Evolutionary conservation across 30 jellyfish, hydroid and myxozoan species (phyloP).

Genomic region (Haliclystus octoradiatus): DNA sequence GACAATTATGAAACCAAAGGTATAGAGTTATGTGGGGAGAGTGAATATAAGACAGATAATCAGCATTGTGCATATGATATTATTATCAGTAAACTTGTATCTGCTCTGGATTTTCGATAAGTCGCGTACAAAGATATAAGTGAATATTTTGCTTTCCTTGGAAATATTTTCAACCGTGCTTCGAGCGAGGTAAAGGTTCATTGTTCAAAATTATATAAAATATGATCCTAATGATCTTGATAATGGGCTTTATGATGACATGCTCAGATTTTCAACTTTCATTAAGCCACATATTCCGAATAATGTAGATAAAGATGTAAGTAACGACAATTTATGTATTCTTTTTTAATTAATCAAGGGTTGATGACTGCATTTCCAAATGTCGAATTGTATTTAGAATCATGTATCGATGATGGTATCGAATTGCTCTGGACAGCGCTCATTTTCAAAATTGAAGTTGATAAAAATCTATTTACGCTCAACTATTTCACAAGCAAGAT

Average conservation of each 20-base stretch:
- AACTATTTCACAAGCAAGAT: slow-evolving; percentile 20
- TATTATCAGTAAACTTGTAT: neutral
- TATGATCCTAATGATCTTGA: neutral
- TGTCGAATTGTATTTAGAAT: neutral
- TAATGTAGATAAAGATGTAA: neutral
- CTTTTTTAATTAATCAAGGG: neutral
- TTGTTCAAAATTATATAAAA: neutral
- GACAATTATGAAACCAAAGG: neutral
- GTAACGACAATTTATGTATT: neutral
- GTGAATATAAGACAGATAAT: neutral
- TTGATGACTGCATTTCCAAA: neutral
- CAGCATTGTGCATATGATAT: neutral
- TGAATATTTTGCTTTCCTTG: neutral
- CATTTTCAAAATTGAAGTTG: slow-evolving; percentile 21
- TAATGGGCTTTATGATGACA: neutral
- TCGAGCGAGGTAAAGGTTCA: neutral
- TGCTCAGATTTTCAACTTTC: neutral
- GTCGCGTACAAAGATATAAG: neutral
- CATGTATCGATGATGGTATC: slow-evolving; percentile 6
- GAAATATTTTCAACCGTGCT: neutral
- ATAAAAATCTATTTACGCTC: slow-evolving; percentile 26
- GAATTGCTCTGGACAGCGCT: slow-evolving; percentile 18
- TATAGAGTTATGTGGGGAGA: too few species aligned
- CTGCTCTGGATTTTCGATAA: neutral
- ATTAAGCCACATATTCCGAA: too few species aligned